Conservation (phyloP, 2,888 invertebrate genomes). For the Glyphotaelius pellucidus region DNA sequence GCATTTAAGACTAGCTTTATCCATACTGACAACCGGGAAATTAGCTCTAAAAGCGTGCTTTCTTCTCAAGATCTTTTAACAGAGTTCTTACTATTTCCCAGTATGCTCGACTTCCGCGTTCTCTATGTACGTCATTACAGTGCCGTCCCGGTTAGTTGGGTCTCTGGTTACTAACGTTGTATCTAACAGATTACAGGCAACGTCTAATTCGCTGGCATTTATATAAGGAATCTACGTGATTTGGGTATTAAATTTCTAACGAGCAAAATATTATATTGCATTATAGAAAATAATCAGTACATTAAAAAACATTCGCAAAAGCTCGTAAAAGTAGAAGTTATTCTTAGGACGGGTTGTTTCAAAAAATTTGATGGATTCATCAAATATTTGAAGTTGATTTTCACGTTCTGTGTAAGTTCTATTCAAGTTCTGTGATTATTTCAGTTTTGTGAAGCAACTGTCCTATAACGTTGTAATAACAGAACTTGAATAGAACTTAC, state of each 20-base stretch:
- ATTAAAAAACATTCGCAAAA: too few relatives aligned
- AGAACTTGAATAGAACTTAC: too few relatives aligned
- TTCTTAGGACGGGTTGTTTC: too few relatives aligned
- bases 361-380: too few relatives aligned
- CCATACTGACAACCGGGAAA: not conserved
- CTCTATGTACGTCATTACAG: not conserved
- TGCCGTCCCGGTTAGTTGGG: conserved; percentile 2
- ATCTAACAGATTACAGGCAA: not conserved
- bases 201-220: not conserved
- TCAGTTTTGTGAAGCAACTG: too few relatives aligned
- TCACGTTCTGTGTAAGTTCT: too few relatives aligned
- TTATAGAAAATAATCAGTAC: not conserved
- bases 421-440: too few relatives aligned
- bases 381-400: too few relatives aligned
- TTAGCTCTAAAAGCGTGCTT: not conserved
- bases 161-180: not conserved
- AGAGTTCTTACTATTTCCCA: not conserved
- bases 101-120: not conserved
- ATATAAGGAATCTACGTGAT: not conserved
- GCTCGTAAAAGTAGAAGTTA: too few relatives aligned
- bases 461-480: too few relatives aligned
- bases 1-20: too few relatives aligned
- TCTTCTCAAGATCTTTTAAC: not conserved
- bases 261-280: not conserved
- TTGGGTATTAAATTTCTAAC: not conserved